These are phyloP conservation scores for Dasyornis broadbenti DNA, from an alignment of 2,113 vertebrate species.

Conservation along the genomic window DNA sequence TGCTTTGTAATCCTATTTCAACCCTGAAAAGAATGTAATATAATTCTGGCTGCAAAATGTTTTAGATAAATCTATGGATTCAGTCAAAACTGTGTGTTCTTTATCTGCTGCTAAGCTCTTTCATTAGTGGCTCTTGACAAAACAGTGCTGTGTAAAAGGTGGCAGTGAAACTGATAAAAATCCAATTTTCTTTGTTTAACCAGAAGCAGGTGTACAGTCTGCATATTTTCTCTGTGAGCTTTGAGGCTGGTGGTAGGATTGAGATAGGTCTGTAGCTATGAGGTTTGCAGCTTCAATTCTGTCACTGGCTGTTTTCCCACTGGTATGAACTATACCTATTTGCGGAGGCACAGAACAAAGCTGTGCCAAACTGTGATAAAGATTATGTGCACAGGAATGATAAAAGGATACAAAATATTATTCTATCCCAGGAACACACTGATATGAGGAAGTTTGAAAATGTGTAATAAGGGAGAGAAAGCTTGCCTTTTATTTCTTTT, in stretches of 20 bases:
- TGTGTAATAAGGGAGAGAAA: background rate
- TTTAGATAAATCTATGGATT: background rate
- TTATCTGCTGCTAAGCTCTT: slow-evolving; percentile 5
- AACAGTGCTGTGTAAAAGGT: background rate
- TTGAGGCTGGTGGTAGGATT: background rate
- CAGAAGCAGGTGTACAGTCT: background rate
- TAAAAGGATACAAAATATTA: background rate
- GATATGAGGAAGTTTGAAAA: background rate
- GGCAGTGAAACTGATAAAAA: background rate
- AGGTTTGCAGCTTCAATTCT: background rate
- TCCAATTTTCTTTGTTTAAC: slow-evolving; percentile 27
- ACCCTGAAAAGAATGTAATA: background rate
- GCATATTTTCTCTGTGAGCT: background rate
- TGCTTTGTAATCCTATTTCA: slow-evolving; percentile 6
- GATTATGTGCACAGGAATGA: background rate
- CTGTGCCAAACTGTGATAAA: background rate
- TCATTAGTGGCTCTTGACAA: slow-evolving; percentile 25
- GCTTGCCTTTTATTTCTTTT: background rate
- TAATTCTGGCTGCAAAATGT: background rate
- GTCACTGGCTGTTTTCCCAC: background rate
- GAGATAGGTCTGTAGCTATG: background rate
- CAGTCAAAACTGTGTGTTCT: background rate
- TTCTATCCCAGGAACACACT: background rate
- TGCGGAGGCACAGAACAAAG: background rate
- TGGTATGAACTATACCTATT: background rate